A percentile compares a stretch with the other conserved stretches of the same genome.
Evolutionary conservation across 2,113 vertebrate genomes (phyloP).

Genomic region (Hemicordylus capensis): DNA sequence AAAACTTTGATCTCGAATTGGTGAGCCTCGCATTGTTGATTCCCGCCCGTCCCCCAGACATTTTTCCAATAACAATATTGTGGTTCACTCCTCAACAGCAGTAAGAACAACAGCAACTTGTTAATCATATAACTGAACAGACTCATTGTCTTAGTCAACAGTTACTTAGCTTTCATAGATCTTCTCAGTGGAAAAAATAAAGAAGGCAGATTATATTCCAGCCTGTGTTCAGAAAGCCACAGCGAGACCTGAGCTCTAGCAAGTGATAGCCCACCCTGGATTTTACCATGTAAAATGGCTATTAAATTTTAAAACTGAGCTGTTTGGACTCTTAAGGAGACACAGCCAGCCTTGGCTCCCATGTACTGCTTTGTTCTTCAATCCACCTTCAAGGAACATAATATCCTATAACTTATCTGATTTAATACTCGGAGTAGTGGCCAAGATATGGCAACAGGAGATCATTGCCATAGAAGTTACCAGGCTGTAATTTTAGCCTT

Average conservation of each 20-base stretch:
- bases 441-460: constrained; percentile 18
- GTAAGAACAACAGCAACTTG: not conserved
- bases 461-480: not conserved
- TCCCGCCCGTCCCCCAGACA: no score
- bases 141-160: constrained; percentile 7
- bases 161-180: not conserved
- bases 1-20: not conserved
- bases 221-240: not conserved
- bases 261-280: constrained; percentile 13
- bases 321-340: not conserved
- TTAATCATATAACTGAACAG: not conserved
- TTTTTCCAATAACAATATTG: no score
- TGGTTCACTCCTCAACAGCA: not conserved
- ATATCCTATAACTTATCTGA: constrained; percentile 6
- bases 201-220: constrained; percentile 19
- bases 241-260: not conserved
- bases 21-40: not conserved
- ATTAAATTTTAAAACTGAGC: constrained; percentile 32
- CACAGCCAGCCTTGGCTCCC: not conserved
- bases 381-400: constrained; percentile 27
- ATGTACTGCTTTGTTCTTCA: constrained; percentile 38
- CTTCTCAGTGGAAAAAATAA: not conserved
- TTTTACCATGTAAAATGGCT: constrained; percentile 3
- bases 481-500: not conserved
- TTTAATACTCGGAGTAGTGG: not conserved